A percentile compares a stretch with the other conserved stretches of the same genome.
Evolutionary conservation across 2,888 invertebrate genomes (phyloP).

Genomic region (Xestia sexstrigata): DNA sequence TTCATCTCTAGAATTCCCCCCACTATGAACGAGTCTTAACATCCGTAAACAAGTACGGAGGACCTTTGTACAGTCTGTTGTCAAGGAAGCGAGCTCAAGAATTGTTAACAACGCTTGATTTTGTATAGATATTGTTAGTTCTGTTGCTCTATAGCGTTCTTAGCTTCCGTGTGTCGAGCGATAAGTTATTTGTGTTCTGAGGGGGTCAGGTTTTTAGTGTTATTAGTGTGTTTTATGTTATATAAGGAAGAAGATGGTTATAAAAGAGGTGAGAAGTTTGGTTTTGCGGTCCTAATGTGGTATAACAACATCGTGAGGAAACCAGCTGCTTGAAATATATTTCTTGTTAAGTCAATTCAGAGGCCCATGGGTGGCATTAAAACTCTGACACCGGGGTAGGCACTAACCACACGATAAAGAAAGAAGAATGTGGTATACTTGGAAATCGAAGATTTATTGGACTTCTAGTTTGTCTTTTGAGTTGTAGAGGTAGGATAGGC

Average conservation of each 20-base stretch:
- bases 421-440: too few relatives aligned
- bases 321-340: too few relatives aligned
- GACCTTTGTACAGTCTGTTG: conserved; percentile 52
- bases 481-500: background rate
- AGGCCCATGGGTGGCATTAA: too few relatives aligned
- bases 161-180: conserved; percentile 41
- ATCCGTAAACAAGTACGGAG: conserved; percentile 55
- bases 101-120: conserved; percentile 67
- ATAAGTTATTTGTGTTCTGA: conserved; percentile 45
- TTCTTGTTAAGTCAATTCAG: too few relatives aligned
- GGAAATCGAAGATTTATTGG: background rate
- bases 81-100: conserved; percentile 58
- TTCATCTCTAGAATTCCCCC: background rate
- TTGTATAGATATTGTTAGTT: conserved; percentile 62
- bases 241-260: background rate
- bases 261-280: background rate
- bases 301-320: too few relatives aligned
- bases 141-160: conserved; percentile 36
- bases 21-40: conserved; percentile 33
- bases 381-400: too few relatives aligned
- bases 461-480: too few relatives aligned
- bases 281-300: background rate
- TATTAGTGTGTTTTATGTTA: background rate
- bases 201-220: background rate
- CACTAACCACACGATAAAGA: too few relatives aligned